Percentiles rank a stretch among this genome's conserved stretches.
These are phyloP conservation scores for Syngnathus typhle DNA, from an alignment of 2,113 vertebrate genomes.

Conservation along the genomic window DNA sequence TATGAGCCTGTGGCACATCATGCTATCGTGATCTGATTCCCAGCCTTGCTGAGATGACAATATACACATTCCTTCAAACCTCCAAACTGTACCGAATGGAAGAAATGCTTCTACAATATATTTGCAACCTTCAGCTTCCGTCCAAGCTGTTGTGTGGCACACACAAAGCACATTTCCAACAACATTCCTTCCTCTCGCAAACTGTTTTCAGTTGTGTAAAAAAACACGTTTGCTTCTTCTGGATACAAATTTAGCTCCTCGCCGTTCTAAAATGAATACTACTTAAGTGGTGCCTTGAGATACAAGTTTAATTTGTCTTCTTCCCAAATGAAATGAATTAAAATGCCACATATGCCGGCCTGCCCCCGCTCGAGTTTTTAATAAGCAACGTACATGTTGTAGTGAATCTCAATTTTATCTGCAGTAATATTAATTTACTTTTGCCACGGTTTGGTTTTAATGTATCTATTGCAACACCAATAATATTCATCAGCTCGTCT, in stretches of 20 bases:
- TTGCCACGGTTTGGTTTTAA: neutral
- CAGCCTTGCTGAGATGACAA: conserved; percentile 21
- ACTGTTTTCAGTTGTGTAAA: neutral
- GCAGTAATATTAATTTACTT: too few relatives aligned
- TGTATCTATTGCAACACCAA: neutral
- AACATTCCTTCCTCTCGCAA: neutral
- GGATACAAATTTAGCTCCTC: neutral
- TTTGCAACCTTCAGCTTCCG: neutral
- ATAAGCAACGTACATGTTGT: neutral
- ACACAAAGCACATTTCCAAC: neutral
- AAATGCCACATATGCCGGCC: neutral
- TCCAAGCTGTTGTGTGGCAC: conserved; percentile 1
- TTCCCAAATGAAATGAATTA: neutral
- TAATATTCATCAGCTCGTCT: neutral
- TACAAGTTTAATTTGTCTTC: neutral
- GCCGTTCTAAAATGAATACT: neutral
- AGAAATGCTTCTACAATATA: neutral
- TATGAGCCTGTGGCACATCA: conserved; percentile 1
- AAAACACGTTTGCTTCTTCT: neutral
- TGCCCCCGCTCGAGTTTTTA: neutral
- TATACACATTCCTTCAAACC: neutral
- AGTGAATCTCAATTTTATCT: too few relatives aligned
- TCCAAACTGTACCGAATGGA: neutral
- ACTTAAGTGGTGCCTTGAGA: neutral
- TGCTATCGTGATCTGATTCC: neutral